A percentile compares a stretch with the other conserved stretches of the same genome.
Evolutionary conservation across 2,113 vertebrate species (phyloP).

Genomic region (Lycocorax pyrrhopterus): DNA sequence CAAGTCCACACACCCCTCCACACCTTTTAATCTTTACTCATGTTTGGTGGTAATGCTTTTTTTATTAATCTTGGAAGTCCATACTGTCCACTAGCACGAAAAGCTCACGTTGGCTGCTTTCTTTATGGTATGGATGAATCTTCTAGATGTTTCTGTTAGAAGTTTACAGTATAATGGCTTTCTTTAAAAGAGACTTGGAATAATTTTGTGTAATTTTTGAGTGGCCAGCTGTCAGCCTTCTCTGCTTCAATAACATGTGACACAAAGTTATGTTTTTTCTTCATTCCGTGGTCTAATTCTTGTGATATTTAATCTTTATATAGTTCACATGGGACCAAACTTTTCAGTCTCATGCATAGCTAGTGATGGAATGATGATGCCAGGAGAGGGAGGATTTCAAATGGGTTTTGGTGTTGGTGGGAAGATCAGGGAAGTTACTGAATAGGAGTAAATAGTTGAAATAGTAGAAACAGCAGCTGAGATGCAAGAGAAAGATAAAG

Average conservation of each 20-base stretch:
- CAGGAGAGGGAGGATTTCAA: neutral
- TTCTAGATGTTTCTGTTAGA: neutral
- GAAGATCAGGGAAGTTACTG: neutral
- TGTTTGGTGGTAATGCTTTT: neutral
- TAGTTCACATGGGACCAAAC: neutral
- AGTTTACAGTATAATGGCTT: neutral
- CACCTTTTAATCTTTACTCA: neutral
- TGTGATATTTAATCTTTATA: neutral
- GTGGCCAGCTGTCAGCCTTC: neutral
- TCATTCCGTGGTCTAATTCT: neutral
- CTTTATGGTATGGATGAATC: neutral
- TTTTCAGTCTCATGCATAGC: neutral
- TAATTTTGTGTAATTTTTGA: neutral
- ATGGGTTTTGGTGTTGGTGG: neutral
- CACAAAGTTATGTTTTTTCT: neutral
- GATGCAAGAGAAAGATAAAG: neutral
- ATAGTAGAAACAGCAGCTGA: neutral
- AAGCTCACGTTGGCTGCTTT: neutral
- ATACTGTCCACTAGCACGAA: neutral
- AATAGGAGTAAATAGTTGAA: neutral
- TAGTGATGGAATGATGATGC: neutral
- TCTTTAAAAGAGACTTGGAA: neutral
- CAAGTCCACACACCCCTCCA: neutral
- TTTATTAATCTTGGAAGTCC: neutral
- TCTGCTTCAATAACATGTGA: neutral